These are phyloP conservation scores for Melinaea menophilus DNA, from an alignment of 2,888 invertebrate species.

Conservation along the genomic window DNA sequence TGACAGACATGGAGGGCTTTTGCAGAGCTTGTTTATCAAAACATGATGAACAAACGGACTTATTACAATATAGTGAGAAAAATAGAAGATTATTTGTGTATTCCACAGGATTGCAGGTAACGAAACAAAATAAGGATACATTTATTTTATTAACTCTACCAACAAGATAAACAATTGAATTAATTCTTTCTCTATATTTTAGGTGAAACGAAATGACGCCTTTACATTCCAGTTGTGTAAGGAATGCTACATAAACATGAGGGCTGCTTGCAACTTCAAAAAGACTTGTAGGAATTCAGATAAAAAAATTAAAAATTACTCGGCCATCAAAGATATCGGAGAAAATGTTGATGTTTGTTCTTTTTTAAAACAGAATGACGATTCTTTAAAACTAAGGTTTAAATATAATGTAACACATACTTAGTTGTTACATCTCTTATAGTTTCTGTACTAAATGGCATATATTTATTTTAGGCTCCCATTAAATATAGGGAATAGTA, in stretches of 20 bases:
- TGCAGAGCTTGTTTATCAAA: constrained; percentile 67
- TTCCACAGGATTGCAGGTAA: constrained; percentile 67
- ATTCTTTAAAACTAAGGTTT: constrained; percentile 52
- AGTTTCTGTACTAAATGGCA: background rate
- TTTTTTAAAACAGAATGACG: constrained; percentile 57
- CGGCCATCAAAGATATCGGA: constrained; percentile 50
- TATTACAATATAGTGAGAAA: constrained; percentile 63
- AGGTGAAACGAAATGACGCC: constrained; percentile 65
- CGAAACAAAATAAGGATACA: background rate
- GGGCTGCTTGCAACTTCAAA: constrained; percentile 64
- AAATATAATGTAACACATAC: too few relatives aligned
- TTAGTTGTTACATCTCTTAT: too few relatives aligned
- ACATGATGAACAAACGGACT: constrained; percentile 51
- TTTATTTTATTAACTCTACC: constrained; percentile 6
- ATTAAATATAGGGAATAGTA: constrained; percentile 47
- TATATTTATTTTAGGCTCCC: constrained; percentile 47
- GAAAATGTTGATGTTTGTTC: constrained; percentile 52
- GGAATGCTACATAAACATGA: constrained; percentile 62
- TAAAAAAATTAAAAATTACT: constrained; percentile 54
- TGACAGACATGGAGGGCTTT: constrained; percentile 51
- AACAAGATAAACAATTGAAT: background rate
- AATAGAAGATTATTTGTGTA: constrained; percentile 64
- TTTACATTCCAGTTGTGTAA: constrained; percentile 68
- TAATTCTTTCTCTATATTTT: constrained; percentile 26
- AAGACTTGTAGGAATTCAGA: constrained; percentile 67